phyloP scores from a whole-genome alignment of 1,140 invertebrate genomes.

The Papilio helenus region DNA sequence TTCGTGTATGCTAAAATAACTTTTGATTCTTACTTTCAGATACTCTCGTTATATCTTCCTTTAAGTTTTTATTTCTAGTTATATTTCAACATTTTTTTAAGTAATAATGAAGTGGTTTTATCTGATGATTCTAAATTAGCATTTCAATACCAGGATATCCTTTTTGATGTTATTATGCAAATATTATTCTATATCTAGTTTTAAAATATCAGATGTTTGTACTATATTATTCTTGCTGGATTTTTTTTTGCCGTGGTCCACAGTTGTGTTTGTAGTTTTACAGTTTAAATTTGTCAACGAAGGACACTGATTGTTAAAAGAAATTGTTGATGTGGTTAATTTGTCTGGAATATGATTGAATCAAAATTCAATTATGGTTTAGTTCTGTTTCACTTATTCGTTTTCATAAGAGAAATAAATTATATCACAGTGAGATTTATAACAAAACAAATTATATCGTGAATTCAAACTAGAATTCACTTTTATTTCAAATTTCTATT shows the following conservation, averaged over 20 bases:
- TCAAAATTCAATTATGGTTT: background rate
- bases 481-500: conserved; percentile 20
- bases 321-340: background rate
- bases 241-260: background rate
- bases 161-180: conserved; percentile 12
- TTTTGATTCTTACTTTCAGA: too few species aligned
- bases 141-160: conserved; percentile 7
- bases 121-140: background rate
- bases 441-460: background rate
- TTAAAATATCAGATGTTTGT: background rate
- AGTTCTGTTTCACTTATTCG: background rate
- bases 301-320: background rate
- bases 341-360: background rate
- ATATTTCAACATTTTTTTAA: background rate
- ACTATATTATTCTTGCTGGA: background rate
- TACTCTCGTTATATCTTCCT: too few species aligned
- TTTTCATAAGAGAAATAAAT: background rate
- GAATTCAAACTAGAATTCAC: conserved; percentile 11
- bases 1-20: background rate
- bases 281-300: background rate
- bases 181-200: conserved; percentile 4
- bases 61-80: background rate
- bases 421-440: background rate
- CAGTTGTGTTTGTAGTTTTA: too few species aligned
- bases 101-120: background rate